These are phyloP conservation scores for Arenaria interpres DNA, from an alignment of 2,113 vertebrate genomes.

Conservation along the genomic window DNA sequence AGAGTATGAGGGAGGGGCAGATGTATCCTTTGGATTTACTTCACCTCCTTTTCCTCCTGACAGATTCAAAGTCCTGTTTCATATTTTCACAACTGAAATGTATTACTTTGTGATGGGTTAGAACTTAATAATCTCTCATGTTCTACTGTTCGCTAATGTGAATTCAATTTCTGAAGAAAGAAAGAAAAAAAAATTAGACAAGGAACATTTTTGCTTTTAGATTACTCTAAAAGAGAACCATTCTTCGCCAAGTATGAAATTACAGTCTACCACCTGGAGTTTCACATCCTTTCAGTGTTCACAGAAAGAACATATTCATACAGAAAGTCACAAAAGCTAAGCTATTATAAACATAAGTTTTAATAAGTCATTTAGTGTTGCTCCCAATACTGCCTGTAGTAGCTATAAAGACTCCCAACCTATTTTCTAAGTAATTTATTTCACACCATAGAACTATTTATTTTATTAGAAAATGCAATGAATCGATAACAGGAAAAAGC, in stretches of 20 bases:
- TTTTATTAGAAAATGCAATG: neutral
- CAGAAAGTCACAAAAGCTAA: neutral
- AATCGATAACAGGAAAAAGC: neutral
- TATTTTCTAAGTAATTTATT: neutral
- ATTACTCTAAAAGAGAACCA: neutral
- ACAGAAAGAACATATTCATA: neutral
- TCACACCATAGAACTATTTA: neutral
- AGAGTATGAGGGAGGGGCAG: neutral
- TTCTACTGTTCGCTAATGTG: neutral
- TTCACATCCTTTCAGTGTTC: slow-evolving; percentile 18
- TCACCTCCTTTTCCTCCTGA: neutral
- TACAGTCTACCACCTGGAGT: slow-evolving; percentile 33
- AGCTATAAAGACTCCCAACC: neutral
- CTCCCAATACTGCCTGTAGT: neutral
- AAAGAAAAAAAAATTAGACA: neutral
- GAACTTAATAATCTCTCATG: neutral
- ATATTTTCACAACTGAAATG: neutral
- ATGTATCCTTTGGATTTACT: neutral
- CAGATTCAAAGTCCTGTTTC: neutral
- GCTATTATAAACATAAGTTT: neutral
- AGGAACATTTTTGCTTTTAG: neutral
- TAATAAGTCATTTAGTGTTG: neutral
- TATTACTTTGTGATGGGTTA: neutral
- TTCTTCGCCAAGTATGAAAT: slow-evolving; percentile 13
- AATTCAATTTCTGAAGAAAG: neutral